Evolutionary conservation across 2,888 invertebrate species (phyloP).

Genomic region (Sphecodes monilicornis): DNA sequence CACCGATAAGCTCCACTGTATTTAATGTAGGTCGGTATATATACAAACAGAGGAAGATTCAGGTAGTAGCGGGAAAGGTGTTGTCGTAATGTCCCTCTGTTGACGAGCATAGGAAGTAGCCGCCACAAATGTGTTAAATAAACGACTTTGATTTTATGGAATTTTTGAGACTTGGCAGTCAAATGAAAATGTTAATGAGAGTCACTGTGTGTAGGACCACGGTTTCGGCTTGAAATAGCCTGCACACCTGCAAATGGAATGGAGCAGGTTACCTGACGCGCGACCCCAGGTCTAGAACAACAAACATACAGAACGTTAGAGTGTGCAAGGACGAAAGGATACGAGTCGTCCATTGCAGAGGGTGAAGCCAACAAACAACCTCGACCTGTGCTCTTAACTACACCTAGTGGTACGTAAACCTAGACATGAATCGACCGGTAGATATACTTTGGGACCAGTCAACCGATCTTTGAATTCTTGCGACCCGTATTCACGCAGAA

Average conservation of each 20-base stretch:
- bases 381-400: too few relatives aligned
- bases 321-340: conserved; percentile 12
- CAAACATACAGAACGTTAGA: not conserved
- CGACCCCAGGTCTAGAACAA: not conserved
- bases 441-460: not conserved
- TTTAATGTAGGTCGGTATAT: too few relatives aligned
- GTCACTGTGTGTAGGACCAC: not conserved
- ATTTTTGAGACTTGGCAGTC: too few relatives aligned
- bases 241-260: not conserved
- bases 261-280: not conserved
- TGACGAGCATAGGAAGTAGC: too few relatives aligned
- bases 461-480: conserved; percentile 1
- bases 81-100: too few relatives aligned
- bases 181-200: too few relatives aligned
- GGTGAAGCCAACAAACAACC: not conserved
- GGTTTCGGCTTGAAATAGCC: not conserved
- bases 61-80: too few relatives aligned
- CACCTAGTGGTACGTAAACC: conserved; percentile 4
- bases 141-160: too few relatives aligned
- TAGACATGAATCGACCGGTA: conserved; percentile 9
- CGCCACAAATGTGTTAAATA: too few relatives aligned
- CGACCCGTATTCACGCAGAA: not conserved
- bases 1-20: too few relatives aligned
- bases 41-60: too few relatives aligned
- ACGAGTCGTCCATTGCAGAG: not conserved